These are phyloP conservation scores for Ictalurus punctatus DNA, from an alignment of 2,113 vertebrate genomes.

Conservation along the genomic window DNA sequence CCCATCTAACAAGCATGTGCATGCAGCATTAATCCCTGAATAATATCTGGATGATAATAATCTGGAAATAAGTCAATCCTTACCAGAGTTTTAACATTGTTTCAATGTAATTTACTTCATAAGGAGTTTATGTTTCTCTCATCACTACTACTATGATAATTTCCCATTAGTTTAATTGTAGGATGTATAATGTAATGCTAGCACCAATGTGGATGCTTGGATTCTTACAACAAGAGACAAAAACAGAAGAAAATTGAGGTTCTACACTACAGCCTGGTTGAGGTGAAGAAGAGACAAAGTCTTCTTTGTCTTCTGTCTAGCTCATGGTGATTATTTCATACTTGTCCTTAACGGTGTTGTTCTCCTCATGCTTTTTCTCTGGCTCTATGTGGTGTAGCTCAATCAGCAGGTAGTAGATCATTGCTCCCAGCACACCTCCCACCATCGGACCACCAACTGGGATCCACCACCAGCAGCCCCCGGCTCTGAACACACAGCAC, in stretches of 20 bases:
- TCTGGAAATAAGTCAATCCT: background rate
- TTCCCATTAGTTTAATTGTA: background rate
- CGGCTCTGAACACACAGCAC: constrained; percentile 75
- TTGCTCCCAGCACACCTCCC: constrained; percentile 81
- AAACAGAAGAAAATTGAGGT: background rate
- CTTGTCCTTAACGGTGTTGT: constrained; percentile 77
- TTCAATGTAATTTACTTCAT: background rate
- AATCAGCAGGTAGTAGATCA: constrained; percentile 82
- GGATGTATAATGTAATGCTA: background rate
- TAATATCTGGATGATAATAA: background rate
- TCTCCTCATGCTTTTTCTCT: constrained; percentile 57
- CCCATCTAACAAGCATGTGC: background rate
- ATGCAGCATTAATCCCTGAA: background rate
- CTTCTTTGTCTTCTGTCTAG: constrained; percentile 56
- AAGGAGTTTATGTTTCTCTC: background rate
- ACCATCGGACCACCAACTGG: constrained; percentile 87
- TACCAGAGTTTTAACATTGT: background rate
- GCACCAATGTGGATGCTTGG: background rate
- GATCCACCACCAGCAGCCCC: constrained; percentile 94
- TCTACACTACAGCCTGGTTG: background rate
- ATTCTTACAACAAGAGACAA: constrained; percentile 1
- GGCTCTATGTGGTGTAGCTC: constrained; percentile 83
- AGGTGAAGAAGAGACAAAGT: constrained; percentile 7
- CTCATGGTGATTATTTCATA: constrained; percentile 81
- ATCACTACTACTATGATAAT: background rate